These are phyloP conservation scores for Lycophotia porphyrea DNA, from an alignment of 2,888 invertebrate genomes.

Conservation along the genomic window DNA sequence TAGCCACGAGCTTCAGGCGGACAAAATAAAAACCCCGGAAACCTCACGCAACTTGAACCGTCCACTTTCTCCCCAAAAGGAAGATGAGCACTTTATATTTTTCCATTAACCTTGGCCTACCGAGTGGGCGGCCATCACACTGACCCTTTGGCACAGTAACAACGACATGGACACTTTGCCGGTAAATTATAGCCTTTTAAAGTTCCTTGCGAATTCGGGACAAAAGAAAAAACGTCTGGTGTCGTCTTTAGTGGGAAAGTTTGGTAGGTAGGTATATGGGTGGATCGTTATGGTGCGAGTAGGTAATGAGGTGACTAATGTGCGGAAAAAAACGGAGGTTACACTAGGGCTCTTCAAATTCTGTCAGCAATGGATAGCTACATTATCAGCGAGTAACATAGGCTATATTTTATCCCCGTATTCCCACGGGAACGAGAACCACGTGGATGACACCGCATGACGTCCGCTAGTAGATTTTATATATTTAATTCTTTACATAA, in stretches of 20 bases:
- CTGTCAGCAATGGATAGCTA: no score
- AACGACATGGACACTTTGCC: slow-evolving; percentile 43
- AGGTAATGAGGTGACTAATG: slow-evolving; percentile 39
- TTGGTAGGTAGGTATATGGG: slow-evolving; percentile 17
- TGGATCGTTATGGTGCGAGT: slow-evolving; percentile 20
- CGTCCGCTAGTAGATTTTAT: no score
- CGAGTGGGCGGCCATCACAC: slow-evolving; percentile 52
- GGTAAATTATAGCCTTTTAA: slow-evolving; percentile 61
- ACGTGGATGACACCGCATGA: no score
- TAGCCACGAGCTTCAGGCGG: not conserved
- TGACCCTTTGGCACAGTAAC: slow-evolving; percentile 63
- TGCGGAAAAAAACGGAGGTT: not conserved
- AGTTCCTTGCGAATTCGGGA: slow-evolving; percentile 50
- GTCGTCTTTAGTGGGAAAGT: slow-evolving; percentile 47
- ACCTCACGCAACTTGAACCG: not conserved
- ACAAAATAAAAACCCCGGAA: slow-evolving; percentile 8
- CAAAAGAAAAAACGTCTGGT: slow-evolving; percentile 44
- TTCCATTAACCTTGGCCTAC: slow-evolving; percentile 54
- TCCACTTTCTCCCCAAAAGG: slow-evolving; percentile 48
- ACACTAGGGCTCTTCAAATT: not conserved
- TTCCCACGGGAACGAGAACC: no score
- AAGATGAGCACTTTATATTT: slow-evolving; percentile 55
- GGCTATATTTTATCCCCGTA: no score
- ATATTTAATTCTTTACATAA: not conserved
- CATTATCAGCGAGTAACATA: no score